A percentile compares a stretch with the other conserved stretches of the same genome.
Evolutionary conservation across 2,113 vertebrate genomes (phyloP).

Genomic region (Chionis minor): DNA sequence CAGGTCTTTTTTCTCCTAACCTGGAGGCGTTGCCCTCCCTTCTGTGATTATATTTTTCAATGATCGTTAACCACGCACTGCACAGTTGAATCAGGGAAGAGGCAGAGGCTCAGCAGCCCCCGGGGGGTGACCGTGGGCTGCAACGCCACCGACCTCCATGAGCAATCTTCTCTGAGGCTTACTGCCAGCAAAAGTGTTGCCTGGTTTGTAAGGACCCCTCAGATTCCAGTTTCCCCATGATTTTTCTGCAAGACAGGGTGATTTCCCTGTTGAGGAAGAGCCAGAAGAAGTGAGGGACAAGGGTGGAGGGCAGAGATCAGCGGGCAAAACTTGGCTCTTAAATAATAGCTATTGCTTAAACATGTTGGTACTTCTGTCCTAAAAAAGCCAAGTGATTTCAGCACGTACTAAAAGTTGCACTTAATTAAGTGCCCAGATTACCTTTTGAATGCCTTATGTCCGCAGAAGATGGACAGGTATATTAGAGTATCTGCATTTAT

Average conservation of each 20-base stretch:
- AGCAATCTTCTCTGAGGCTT: not conserved
- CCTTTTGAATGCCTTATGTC: not conserved
- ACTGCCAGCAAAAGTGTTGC: not conserved
- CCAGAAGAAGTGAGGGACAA: not conserved
- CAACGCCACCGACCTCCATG: rapidly evolving
- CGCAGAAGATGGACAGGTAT: not conserved
- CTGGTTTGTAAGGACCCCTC: not conserved
- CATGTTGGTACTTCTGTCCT: not conserved
- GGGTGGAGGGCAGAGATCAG: not conserved
- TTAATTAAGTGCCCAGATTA: not conserved
- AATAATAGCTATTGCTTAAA: not conserved
- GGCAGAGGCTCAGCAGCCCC: not conserved
- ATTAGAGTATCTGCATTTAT: not conserved
- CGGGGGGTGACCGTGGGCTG: not conserved
- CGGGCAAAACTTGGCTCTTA: not conserved
- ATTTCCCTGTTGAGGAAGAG: not conserved
- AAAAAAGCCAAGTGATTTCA: not conserved
- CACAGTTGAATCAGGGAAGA: not conserved
- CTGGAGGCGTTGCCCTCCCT: not conserved
- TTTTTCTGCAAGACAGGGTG: not conserved
- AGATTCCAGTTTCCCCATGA: not conserved
- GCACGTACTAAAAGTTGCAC: not conserved
- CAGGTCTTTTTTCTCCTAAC: not conserved
- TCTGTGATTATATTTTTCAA: not conserved
- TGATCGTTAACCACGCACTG: not conserved